Percentiles rank a stretch among this genome's conserved stretches.
These are phyloP conservation scores for Ligdia adustata DNA, from an alignment of 2,888 invertebrate genomes.

Conservation along the genomic window DNA sequence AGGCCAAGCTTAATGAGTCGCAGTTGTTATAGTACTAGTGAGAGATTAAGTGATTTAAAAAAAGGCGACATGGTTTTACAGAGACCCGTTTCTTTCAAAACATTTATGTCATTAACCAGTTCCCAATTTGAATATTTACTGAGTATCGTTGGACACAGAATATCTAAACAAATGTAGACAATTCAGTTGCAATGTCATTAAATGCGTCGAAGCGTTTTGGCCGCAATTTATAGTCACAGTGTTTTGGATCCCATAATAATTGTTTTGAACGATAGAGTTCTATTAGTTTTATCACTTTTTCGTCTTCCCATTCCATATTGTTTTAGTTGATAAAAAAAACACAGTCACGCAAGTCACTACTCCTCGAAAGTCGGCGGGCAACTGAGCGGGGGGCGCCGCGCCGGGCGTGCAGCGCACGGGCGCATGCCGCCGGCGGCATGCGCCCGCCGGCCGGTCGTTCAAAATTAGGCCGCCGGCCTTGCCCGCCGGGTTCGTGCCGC, in stretches of 20 bases:
- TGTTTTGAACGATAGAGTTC: constrained; percentile 11
- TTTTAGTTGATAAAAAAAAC: constrained; percentile 5
- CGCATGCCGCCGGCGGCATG: no score
- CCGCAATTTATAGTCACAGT: constrained; percentile 20
- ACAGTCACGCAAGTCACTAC: no score
- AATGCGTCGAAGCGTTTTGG: constrained; percentile 26
- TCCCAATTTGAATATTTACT: constrained; percentile 23
- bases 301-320: constrained; percentile 23
- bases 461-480: no score
- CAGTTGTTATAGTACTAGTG: constrained; percentile 11
- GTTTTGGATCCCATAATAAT: constrained; percentile 26
- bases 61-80: constrained; percentile 17
- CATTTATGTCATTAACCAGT: constrained; percentile 21
- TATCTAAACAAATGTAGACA: constrained; percentile 17
- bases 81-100: constrained; percentile 18
- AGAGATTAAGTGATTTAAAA: constrained; percentile 19
- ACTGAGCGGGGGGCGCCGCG: no score
- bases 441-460: no score
- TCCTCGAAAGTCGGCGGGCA: no score
- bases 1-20: constrained; percentile 23
- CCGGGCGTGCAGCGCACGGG: no score
- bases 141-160: constrained; percentile 19
- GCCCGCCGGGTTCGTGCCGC: no score
- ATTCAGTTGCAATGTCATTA: constrained; percentile 22
- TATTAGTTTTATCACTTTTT: constrained; percentile 22